These are phyloP conservation scores for Eclectus roratus DNA, from an alignment of 2,113 vertebrate species.

Conservation along the genomic window DNA sequence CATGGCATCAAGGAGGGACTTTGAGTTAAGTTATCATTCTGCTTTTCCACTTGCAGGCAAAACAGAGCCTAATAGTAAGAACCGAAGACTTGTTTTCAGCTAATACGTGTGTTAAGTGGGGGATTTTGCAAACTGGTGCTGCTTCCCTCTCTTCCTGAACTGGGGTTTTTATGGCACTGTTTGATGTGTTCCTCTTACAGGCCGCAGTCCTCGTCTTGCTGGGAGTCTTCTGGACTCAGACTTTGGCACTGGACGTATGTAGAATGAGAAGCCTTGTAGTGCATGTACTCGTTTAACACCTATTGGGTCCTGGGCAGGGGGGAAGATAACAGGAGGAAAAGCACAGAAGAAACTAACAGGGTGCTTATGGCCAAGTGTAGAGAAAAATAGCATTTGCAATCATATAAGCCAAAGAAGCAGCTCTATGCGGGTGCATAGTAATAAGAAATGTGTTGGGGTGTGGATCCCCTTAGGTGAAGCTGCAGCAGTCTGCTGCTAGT, in stretches of 20 bases:
- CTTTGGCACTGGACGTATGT: slow-evolving; percentile 57
- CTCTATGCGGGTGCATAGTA: not conserved
- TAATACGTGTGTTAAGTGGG: not conserved
- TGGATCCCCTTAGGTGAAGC: not conserved
- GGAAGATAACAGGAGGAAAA: not conserved
- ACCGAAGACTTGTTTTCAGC: not conserved
- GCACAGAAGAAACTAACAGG: not conserved
- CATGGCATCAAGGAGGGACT: not conserved
- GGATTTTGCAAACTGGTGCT: not conserved
- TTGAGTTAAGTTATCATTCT: not conserved
- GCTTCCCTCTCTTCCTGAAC: not conserved
- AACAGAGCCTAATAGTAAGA: not conserved
- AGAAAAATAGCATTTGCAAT: not conserved
- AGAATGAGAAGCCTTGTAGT: not conserved
- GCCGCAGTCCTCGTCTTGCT: slow-evolving; percentile 38
- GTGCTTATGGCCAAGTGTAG: not conserved
- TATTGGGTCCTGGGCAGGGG: not conserved
- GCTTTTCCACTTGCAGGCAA: not conserved
- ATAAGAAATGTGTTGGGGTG: not conserved
- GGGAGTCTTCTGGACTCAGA: slow-evolving; percentile 50
- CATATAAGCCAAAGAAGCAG: not conserved
- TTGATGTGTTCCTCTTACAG: slow-evolving; percentile 51
- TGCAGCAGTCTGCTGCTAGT: not conserved
- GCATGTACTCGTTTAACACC: not conserved
- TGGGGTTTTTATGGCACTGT: not conserved